These are phyloP conservation scores for Tolmerus cingulatus DNA, from an alignment of 2,888 invertebrate species.

Conservation along the genomic window DNA sequence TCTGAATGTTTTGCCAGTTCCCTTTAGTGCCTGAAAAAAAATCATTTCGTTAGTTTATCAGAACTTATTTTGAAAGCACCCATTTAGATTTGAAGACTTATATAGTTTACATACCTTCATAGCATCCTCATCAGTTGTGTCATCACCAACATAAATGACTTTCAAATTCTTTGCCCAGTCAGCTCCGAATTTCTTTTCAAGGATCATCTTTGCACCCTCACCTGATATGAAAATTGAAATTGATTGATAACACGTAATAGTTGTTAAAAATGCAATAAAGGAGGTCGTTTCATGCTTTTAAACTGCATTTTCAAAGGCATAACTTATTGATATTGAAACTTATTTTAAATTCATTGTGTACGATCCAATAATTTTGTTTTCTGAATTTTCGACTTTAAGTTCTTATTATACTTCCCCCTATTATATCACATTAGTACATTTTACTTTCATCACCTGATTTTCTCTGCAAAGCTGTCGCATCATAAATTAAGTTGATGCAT, in stretches of 20 bases:
- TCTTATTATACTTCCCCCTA: not conserved
- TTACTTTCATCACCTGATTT: not conserved
- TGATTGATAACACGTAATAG: not conserved
- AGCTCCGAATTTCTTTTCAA: constrained; percentile 78
- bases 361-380: no score
- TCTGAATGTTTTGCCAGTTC: constrained; percentile 79
- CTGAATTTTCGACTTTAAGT: not conserved
- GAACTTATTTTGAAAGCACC: not conserved
- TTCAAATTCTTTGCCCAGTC: constrained; percentile 79
- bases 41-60: not conserved
- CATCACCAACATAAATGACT: constrained; percentile 88
- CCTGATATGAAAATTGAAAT: constrained; percentile 53
- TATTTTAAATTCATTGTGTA: no score
- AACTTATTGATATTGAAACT: not conserved
- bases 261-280: not conserved
- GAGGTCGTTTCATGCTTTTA: no score
- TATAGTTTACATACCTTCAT: constrained; percentile 71
- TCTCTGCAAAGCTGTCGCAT: not conserved
- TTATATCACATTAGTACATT: not conserved
- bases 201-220: constrained; percentile 77
- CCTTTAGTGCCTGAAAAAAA: constrained; percentile 13
- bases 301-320: no score
- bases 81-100: not conserved
- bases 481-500: not conserved
- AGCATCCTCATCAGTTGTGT: constrained; percentile 89